Percentiles rank a stretch among this genome's conserved stretches.
Conservation (phyloP, 2,888 invertebrate genomes). For the Macaria liturata region DNA sequence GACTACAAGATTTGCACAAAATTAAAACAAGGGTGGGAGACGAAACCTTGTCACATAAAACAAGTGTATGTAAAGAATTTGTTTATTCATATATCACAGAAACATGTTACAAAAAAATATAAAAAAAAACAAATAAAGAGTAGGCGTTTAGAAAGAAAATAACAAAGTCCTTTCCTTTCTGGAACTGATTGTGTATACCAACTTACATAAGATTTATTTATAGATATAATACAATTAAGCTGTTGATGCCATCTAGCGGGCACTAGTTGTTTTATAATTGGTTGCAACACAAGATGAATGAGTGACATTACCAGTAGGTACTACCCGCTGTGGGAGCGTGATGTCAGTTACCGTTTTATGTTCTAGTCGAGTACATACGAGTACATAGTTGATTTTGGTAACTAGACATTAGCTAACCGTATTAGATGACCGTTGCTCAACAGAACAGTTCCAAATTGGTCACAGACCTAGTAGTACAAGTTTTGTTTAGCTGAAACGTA, state of each 20-base stretch:
- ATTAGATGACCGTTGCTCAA: conserved; percentile 2
- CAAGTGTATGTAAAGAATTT: conserved; percentile 3
- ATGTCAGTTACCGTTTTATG: conserved; percentile 8
- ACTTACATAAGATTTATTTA: too few species aligned
- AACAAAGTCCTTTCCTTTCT: conserved; percentile 1
- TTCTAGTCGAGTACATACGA: conserved; percentile 9
- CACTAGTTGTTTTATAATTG: too few species aligned
- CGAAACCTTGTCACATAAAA: conserved; percentile 1
- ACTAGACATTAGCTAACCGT: conserved; percentile 16
- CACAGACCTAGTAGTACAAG: too few species aligned
- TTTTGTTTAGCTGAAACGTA: too few species aligned
- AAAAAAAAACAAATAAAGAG: not conserved
- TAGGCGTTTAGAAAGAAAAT: not conserved
- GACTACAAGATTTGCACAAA: too few species aligned
- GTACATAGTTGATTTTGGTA: conserved; percentile 22
- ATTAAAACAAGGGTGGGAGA: too few species aligned
- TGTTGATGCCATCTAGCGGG: too few species aligned
- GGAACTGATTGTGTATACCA: not conserved
- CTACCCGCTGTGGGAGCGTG: not conserved
- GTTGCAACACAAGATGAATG: conserved; percentile 18
- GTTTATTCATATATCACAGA: conserved; percentile 28
- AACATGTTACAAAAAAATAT: conserved; percentile 19
- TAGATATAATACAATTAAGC: too few species aligned
- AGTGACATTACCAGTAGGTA: conserved; percentile 8
- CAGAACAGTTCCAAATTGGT: too few species aligned